Evolutionary conservation across 2,113 vertebrate species (phyloP).

Genomic region (Anhinga rufa): DNA sequence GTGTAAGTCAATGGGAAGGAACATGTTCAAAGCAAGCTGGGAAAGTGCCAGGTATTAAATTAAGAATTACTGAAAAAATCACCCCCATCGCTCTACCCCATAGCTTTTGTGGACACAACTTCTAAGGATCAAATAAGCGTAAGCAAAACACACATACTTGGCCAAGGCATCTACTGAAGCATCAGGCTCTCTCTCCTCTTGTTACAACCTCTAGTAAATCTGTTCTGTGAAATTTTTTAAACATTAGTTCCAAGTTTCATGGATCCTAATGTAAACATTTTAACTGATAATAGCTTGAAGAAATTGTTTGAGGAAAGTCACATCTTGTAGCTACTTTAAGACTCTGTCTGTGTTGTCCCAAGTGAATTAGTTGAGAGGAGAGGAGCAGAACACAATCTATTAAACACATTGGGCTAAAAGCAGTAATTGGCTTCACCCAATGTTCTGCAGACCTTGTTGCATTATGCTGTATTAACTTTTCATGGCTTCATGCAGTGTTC

Average conservation of each 20-base stretch:
- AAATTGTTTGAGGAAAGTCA: background rate
- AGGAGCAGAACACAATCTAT: constrained; percentile 13
- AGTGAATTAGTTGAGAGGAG: background rate
- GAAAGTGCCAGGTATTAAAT: background rate
- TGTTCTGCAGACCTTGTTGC: constrained; percentile 26
- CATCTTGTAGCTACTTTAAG: constrained; percentile 7
- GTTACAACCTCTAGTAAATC: background rate
- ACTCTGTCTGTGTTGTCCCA: background rate
- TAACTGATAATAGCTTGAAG: background rate
- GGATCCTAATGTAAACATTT: background rate
- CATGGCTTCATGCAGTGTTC: constrained; percentile 19
- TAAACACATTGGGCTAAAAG: constrained; percentile 24
- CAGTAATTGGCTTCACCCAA: constrained; percentile 50
- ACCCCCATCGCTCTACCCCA: background rate
- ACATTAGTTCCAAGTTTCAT: background rate
- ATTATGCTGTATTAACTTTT: constrained; percentile 57
- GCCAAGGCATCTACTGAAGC: background rate
- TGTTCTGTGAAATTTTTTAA: background rate
- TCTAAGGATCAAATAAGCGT: background rate
- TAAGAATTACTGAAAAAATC: background rate
- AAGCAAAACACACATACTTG: background rate
- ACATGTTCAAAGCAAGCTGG: background rate
- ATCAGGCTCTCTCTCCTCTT: background rate
- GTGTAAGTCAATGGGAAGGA: background rate
- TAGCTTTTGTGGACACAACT: background rate